Base-by-base conservation (phyloP, 1,140 invertebrate genomes). In the Drosophila prosaltans region DNA sequence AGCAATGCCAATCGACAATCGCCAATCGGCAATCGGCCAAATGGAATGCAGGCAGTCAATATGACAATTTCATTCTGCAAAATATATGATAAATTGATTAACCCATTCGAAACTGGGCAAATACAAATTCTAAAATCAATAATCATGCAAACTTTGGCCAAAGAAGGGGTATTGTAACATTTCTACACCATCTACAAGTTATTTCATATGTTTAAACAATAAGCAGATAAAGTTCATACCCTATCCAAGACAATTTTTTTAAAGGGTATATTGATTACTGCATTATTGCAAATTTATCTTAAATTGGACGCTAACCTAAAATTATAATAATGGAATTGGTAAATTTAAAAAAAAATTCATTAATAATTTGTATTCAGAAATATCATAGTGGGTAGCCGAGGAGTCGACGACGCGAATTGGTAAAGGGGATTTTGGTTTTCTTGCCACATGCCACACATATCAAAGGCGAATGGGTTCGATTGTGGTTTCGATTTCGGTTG, bases 121-220 rank as follows among this genome's bases (percentile, higher is more conserved):
- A 10, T n/a, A 43, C 41, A 40, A 6, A 2, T 28, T 32, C 39
- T 16, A 39, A 30, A 21, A 24, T 41, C 39, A 26, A 65, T 36
- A 36, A 36, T 1, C 32, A 36, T 36, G 32, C 32, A 6, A 36
- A 30, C 0, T 30, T 0, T 30, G 28, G 28, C 28, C 28, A 30
- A 30, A 30, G 28, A 30, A 30, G 28, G 28, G 28, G 28, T 2
- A 30, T 16, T 16, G 26, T 40, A 26, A 55, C 43, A 60, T 73
- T 68, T 54, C 41, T 11, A 45, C 62, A 66, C 63, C 74, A 70
- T 57, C 77, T 77, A 77, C 74, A 77, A 77, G 74, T 69, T 76
- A 75, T 75, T 70, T 68, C 69, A 41, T 78, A 85, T 85, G 74
- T 70, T 82, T 54, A 30, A 86, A 86, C 83, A 88, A 88, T 88